Percentiles rank a stretch among this genome's conserved stretches.
Conservation (phyloP, 2,797 vertebrate genomes). For the Etheostoma perlongum region DNA sequence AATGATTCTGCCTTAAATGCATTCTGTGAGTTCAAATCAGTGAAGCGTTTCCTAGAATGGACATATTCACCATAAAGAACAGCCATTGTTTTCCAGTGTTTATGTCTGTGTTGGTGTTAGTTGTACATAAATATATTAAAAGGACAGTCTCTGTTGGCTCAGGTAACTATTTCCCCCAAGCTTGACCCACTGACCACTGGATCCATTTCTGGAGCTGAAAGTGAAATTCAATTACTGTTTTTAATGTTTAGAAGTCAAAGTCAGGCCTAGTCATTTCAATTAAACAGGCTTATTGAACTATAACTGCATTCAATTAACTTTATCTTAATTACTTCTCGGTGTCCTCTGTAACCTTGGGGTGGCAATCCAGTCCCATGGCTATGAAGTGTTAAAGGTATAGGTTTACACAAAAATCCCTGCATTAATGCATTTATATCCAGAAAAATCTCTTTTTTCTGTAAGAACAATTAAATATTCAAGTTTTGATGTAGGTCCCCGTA, state of each 20-base stretch:
- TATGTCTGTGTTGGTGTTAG: not conserved
- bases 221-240: conserved; percentile 64
- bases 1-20: not conserved
- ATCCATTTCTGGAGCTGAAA: conserved; percentile 43
- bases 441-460: conserved; percentile 19
- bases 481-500: not conserved
- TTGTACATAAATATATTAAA: not conserved
- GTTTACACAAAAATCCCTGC: conserved; percentile 50
- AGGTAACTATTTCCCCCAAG: conserved; percentile 32
- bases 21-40: conserved; percentile 3
- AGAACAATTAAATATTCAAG: conserved; percentile 14
- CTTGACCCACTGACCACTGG: conserved; percentile 27
- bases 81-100: not conserved
- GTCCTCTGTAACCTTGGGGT: conserved; percentile 74
- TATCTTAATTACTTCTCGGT: conserved; percentile 80
- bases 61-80: not conserved
- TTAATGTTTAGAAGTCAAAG: conserved; percentile 59
- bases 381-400: conserved; percentile 53
- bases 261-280: conserved; percentile 72
- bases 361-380: conserved; percentile 38
- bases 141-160: conserved; percentile 14
- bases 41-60: not conserved
- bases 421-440: conserved; percentile 26
- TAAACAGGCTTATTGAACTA: conserved; percentile 78
- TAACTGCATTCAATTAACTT: conserved; percentile 80